phyloP scores from a whole-genome alignment of 2,888 invertebrate genomes.

The Nasonovia ribisnigri region DNA sequence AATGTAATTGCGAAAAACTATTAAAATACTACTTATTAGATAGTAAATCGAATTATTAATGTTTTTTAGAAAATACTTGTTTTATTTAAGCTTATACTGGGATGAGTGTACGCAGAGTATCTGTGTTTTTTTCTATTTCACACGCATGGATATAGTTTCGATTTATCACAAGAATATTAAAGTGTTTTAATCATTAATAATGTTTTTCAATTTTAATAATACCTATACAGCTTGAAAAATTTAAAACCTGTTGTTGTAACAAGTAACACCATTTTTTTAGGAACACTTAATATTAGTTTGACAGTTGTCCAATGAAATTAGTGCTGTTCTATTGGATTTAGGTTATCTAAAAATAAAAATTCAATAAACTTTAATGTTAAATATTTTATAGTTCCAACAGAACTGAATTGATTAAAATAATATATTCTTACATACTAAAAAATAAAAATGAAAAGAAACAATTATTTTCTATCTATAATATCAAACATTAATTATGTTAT shows the following conservation, averaged over 20 bases:
- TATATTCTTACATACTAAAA: background rate
- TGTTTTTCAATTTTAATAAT: background rate
- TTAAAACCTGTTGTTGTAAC: background rate
- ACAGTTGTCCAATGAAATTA: conserved; percentile 20
- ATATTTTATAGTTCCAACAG: background rate
- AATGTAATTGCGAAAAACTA: background rate
- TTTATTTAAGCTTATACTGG: background rate
- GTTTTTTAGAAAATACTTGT: background rate
- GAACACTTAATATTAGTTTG: background rate
- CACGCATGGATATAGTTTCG: background rate
- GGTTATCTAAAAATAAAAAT: background rate
- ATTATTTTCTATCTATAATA: background rate
- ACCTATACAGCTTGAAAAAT: background rate
- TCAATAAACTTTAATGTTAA: background rate
- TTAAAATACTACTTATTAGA: background rate
- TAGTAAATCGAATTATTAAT: background rate
- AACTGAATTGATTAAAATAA: background rate
- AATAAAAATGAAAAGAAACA: too few relatives aligned
- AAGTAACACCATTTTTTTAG: background rate
- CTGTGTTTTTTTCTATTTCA: background rate
- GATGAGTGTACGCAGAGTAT: background rate
- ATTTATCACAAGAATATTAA: background rate
- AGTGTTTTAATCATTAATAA: background rate
- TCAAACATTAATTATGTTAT: background rate
- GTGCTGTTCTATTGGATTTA: background rate